Percentiles rank a stretch among this genome's conserved stretches.
These are phyloP conservation scores for Stichodactyla mertensii DNA, from an alignment of 64 coral and sea anemone genomes.

Conservation along the genomic window DNA sequence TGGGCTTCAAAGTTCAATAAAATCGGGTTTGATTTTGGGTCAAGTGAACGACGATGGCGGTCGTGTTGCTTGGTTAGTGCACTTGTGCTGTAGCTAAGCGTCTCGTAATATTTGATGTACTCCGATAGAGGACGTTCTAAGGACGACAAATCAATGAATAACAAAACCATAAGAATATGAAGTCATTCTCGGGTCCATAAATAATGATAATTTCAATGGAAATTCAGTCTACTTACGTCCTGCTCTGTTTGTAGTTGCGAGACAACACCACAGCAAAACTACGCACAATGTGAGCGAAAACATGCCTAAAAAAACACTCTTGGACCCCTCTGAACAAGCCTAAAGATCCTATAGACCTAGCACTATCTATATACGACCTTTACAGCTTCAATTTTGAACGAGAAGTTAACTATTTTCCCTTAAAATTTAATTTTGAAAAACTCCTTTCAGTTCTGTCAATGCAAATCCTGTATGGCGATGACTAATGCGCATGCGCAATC, in stretches of 20 bases:
- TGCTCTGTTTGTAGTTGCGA: not conserved
- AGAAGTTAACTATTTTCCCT: not conserved
- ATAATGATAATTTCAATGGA: not conserved
- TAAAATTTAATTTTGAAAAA: not conserved
- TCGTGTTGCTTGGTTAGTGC: constrained; percentile 49
- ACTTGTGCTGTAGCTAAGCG: constrained; percentile 56
- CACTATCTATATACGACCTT: not conserved
- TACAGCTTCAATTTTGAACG: not conserved
- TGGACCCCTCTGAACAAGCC: not conserved
- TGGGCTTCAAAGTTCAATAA: constrained; percentile 68
- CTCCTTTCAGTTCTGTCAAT: not conserved
- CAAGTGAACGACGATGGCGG: constrained; percentile 57
- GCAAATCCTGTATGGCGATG: not conserved
- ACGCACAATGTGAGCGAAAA: constrained; percentile 29
- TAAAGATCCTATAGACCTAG: not conserved
- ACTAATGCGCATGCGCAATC: not conserved
- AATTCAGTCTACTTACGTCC: constrained; percentile 1
- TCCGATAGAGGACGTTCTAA: constrained; percentile 60
- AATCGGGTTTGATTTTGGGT: constrained; percentile 24
- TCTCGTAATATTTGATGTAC: constrained; percentile 71
- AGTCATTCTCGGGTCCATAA: not conserved
- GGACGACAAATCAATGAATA: constrained; percentile 23
- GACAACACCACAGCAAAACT: not conserved
- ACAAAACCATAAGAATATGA: not conserved
- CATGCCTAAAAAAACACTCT: not conserved